Base-by-base conservation (phyloP, 1,140 invertebrate genomes). In the Geopemphigus sp. region DNA sequence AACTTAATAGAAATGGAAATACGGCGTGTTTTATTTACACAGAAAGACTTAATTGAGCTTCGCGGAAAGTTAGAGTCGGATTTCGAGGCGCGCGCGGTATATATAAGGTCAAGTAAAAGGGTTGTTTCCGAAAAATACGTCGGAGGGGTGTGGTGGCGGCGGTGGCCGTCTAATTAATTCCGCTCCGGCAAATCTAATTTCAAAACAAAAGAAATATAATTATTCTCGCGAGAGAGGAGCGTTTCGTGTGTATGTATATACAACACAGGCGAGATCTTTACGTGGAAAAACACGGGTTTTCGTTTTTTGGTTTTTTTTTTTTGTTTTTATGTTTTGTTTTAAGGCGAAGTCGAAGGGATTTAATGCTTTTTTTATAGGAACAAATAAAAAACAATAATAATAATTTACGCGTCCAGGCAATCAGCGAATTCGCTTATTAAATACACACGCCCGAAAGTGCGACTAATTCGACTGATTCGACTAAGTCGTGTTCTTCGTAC, bases 1-100 rank as follows among this genome's bases (percentile, higher is more conserved):
- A 78, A 78, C 74, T 78, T 78, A 78, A 78, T 78, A 78, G 74
- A 78, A 78, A 78, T 78, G 74, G 56, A 78, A 78, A 78, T 78
- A 63, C 74, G 73, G 53, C 53, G 73, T 76, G 74, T 61, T 78
- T 78, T 78, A 78, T 78, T 78, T 78, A 78, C 54, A 57, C 54
- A 57, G 74, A 78, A 78, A 78, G 74, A 78, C 74, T 78, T 78
- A 78, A 78, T 78, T 78, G 74, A 63, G 74, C 74, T 47, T 26
- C 32, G 32, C 32, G 17, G 74, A 63, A 61, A 61, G 74, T 61
- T 47, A 39, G 74, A 50, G 39, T 26, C 17, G 74, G 39, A 78
- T 78, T 78, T 78, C 29, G 54, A 8, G 57, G 74, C 22, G 45
- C 32, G 56, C 15, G 57, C 74, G 56, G 39, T 63, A 39, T 39